These are phyloP conservation scores for Leptoteleia sp. DNA, from an alignment of 1,140 invertebrate species.

Conservation along the genomic window DNA sequence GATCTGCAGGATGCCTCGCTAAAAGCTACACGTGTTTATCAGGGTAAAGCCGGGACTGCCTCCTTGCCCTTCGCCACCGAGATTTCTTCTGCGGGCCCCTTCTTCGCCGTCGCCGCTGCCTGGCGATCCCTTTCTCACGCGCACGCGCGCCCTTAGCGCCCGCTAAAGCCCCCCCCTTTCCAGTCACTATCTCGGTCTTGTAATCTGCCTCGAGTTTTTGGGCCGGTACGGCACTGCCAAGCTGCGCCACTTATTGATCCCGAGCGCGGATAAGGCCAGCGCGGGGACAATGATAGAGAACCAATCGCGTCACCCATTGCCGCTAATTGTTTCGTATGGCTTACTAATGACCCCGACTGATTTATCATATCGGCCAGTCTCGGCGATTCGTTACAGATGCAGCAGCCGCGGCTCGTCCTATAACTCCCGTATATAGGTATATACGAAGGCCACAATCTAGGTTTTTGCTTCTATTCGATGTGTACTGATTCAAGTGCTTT, in stretches of 20 bases:
- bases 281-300: conserved; percentile 62
- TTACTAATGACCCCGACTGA: conserved; percentile 58
- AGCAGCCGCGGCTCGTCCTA: too few relatives aligned
- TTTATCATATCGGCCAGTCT: conserved; percentile 36
- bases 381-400: conserved; percentile 21
- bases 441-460: too few relatives aligned
- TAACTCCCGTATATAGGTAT: too few relatives aligned
- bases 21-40: conserved; percentile 82
- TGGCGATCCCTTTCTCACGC: conserved; percentile 59
- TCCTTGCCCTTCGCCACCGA: conserved; percentile 67
- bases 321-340: conserved; percentile 61
- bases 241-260: conserved; percentile 58
- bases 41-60: conserved; percentile 71
- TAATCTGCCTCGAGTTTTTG: conserved; percentile 45
- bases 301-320: conserved; percentile 56
- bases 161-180: conserved; percentile 24
- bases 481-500: too few relatives aligned
- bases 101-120: conserved; percentile 55
- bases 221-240: conserved; percentile 15
- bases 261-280: conserved; percentile 40
- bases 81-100: conserved; percentile 69
- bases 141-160: conserved; percentile 60
- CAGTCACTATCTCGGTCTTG: conserved; percentile 33
- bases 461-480: too few relatives aligned
- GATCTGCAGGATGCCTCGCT: conserved; percentile 80